phyloP scores from a whole-genome alignment of 2,797 vertebrate genomes.

The Mareca penelope region DNA sequence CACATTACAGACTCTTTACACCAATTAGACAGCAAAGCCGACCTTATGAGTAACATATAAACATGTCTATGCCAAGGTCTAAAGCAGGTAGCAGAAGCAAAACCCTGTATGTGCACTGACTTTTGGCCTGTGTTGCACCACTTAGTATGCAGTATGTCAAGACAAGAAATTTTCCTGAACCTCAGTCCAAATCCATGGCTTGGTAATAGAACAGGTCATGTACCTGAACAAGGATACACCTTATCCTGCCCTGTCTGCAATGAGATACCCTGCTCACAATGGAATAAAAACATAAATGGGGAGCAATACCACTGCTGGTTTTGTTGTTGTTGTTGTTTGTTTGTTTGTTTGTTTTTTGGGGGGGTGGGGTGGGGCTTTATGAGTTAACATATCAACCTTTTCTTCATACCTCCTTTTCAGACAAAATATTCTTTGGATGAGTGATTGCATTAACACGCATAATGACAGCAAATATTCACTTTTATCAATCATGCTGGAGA shows the following conservation, averaged over 20 bases:
- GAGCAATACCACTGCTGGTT: background rate
- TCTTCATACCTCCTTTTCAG: background rate
- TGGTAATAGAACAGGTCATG: background rate
- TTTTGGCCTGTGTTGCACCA: background rate
- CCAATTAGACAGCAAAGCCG: background rate
- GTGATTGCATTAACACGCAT: accelerated
- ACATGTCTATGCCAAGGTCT: background rate
- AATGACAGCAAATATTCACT: background rate
- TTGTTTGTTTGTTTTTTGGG: background rate
- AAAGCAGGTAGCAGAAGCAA: background rate
- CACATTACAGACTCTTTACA: background rate
- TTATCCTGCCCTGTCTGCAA: accelerated
- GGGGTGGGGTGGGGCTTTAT: background rate
- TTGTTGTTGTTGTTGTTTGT: no score
- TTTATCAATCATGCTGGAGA: background rate
- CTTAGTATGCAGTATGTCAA: no score
- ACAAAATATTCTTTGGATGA: background rate
- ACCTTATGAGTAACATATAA: background rate
- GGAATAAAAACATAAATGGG: background rate
- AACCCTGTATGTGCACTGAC: background rate
- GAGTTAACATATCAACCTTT: background rate
- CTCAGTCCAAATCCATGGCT: background rate
- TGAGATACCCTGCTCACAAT: background rate
- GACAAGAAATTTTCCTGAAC: background rate
- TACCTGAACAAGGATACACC: background rate